Evolutionary conservation across 2,113 vertebrate species (phyloP).

Genomic region (Pachyramphus minor): DNA sequence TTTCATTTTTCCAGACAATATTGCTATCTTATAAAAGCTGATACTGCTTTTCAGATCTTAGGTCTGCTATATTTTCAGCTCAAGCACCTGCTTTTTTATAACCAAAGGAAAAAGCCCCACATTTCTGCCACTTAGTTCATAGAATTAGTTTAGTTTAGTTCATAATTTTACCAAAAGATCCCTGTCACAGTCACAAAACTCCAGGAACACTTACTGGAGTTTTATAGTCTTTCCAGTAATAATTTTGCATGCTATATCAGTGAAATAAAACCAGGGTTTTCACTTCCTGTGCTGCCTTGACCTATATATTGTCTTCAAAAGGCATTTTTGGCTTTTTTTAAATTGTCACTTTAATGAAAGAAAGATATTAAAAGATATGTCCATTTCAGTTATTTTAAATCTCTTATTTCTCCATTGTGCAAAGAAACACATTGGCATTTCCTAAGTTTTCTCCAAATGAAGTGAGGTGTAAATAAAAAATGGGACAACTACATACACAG

Average conservation of each 20-base stretch:
- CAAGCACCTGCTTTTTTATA: not conserved
- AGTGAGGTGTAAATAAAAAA: not conserved
- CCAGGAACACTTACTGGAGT: not conserved
- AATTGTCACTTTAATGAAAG: not conserved
- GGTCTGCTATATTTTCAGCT: not conserved
- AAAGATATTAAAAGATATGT: not conserved
- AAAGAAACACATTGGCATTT: not conserved
- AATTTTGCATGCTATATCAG: not conserved
- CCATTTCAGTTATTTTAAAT: not conserved
- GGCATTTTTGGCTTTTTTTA: not conserved
- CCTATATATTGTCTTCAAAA: not conserved
- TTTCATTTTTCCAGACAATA: not conserved
- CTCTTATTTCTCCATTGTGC: not conserved
- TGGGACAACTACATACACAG: not conserved
- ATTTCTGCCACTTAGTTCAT: not conserved
- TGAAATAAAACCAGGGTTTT: not conserved
- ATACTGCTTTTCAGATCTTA: not conserved
- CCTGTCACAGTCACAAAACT: not conserved
- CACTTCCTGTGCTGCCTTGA: not conserved
- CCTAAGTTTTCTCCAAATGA: not conserved
- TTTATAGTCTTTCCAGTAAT: not conserved
- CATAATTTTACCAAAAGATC: not conserved
- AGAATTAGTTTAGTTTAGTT: not conserved
- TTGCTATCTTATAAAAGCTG: not conserved
- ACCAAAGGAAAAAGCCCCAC: not conserved